Evolutionary conservation across 2,113 vertebrate genomes (phyloP), one percentile per base, ranked within the genome.

Genomic region (Triplophysa rosa): DNA sequence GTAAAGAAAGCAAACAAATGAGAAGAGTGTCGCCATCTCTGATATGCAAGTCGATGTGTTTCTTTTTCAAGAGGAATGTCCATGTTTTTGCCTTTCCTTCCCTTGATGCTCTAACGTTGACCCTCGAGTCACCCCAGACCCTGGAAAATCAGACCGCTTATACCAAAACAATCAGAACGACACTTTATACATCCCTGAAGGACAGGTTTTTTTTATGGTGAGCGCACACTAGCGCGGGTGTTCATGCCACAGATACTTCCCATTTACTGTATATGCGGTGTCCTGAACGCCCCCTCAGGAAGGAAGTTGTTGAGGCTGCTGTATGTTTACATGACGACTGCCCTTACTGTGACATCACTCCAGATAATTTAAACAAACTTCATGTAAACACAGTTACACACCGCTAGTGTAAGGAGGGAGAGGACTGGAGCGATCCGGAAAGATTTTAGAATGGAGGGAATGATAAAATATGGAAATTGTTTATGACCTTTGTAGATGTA

Each of bases 301-400:
- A 83, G 71, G 67, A 82, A 78, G 67, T 59, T 82, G 58, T 78
- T 58, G 61, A 78, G 69, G 52, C 26, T 71, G 29, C 24, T 58
- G 61, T 62, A 69, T 79, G 76, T 83, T 68, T 72, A 80, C 65
- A 67, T 80, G 72, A 5, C n/a, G 56, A 70, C 67, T 59, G 26
- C 33, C 40, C n/a, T 73, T 61, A 45, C 61, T 77, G 29, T 64
- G 52, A 56, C 63, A 67, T 80, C 58, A 67, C 23, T 67, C 40
- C 64, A 49, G 70, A n/a, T 45, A 17, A 67, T 49, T 45, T 80
- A 74, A 77, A 65, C 59, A 52, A 61, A 21, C 58, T 59, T 80
- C 19, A 76, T 66, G 61, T 77, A 67, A 80, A 80, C 52, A 26
- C 3, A 13, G 7, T 19, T 67, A 40, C 11, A 47, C 37, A 42